phyloP scores from a whole-genome alignment of 2,888 invertebrate species.

The Diarsia mendica region DNA sequence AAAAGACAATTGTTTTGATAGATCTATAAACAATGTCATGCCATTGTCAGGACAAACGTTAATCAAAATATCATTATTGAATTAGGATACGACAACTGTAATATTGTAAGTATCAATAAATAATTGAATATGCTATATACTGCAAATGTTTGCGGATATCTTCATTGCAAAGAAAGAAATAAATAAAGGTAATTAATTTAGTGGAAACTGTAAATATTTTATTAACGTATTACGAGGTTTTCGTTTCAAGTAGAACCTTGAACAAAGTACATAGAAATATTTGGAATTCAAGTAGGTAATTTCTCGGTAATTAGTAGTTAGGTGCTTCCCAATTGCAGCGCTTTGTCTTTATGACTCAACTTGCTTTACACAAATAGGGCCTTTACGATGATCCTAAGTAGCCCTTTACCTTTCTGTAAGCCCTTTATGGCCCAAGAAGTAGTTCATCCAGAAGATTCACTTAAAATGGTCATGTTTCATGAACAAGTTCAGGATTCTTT shows the following conservation, averaged over 20 bases:
- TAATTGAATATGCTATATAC: no score
- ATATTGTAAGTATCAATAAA: no score
- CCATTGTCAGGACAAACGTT: background rate
- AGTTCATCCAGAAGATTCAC: background rate
- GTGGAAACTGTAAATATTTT: constrained; percentile 43
- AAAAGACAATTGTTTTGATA: background rate
- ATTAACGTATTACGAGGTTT: constrained; percentile 35
- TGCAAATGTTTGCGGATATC: constrained; percentile 1
- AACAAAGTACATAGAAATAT: constrained; percentile 20
- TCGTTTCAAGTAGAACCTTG: constrained; percentile 34
- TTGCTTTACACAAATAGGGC: background rate
- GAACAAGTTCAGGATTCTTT: no score
- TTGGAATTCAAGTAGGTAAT: constrained; percentile 31
- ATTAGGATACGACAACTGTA: no score
- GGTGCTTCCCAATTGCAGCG: constrained; percentile 20
- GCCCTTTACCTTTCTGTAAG: background rate
- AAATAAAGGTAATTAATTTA: constrained; percentile 22
- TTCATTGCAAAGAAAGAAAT: background rate
- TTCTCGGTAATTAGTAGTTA: constrained; percentile 17
- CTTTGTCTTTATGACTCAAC: constrained; percentile 5
- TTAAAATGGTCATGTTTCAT: no score
- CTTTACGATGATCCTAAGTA: background rate
- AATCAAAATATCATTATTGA: constrained; percentile 17
- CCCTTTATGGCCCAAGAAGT: background rate
- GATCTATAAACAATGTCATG: constrained; percentile 13